Percentiles rank a stretch among this genome's conserved stretches.
Evolutionary conservation across 2,888 invertebrate species (phyloP).

Genomic region (Cabera pusaria): DNA sequence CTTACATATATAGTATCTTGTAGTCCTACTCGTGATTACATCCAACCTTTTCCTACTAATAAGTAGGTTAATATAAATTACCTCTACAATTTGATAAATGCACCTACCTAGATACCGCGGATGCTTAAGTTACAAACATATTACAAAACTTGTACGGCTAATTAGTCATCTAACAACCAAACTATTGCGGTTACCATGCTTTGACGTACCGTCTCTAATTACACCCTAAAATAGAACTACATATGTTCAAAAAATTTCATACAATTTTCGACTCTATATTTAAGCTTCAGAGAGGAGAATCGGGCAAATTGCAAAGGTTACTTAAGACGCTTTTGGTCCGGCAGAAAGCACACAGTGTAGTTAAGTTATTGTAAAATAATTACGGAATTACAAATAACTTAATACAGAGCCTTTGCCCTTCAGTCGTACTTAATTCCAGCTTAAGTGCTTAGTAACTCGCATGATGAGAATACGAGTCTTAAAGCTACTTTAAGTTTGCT

Average conservation of each 20-base stretch:
- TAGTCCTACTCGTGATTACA: too few relatives aligned
- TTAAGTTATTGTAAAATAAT: constrained; percentile 30
- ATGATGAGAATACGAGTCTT: not conserved
- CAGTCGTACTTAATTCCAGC: constrained; percentile 20
- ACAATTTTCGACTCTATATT: constrained; percentile 2
- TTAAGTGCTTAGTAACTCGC: not conserved
- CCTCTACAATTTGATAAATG: too few relatives aligned
- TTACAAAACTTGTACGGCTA: constrained; percentile 24
- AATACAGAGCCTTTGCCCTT: constrained; percentile 22
- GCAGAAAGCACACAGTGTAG: not conserved
- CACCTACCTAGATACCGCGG: too few relatives aligned
- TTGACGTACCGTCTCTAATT: constrained; percentile 32
- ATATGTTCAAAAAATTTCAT: not conserved
- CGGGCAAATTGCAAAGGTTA: constrained; percentile 1
- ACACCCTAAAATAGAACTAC: constrained; percentile 14
- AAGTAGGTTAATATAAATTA: too few relatives aligned
- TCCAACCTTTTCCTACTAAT: too few relatives aligned
- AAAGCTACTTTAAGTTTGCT: too few relatives aligned
- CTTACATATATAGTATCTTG: too few relatives aligned
- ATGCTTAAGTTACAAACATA: constrained; percentile 14
- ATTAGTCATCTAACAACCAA: constrained; percentile 25
- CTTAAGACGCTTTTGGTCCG: constrained; percentile 9
- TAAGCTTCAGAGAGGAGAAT: not conserved
- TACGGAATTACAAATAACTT: constrained; percentile 30
- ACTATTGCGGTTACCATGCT: constrained; percentile 23